These are phyloP conservation scores for Euzetes globulus DNA, from an alignment of 2,888 invertebrate species.

Conservation along the genomic window DNA sequence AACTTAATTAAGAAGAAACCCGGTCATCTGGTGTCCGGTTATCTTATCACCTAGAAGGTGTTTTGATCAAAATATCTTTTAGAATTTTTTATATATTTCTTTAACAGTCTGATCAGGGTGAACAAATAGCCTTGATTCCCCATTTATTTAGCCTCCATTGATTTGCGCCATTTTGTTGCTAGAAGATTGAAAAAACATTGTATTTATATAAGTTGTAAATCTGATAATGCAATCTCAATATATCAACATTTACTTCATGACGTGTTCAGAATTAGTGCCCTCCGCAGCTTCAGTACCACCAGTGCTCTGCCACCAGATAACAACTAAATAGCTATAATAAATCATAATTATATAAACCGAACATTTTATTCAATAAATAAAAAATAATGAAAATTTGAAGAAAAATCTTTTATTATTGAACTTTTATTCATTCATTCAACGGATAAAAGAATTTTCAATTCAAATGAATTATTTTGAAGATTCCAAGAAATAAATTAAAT, in stretches of 20 bases:
- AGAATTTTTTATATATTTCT: no score
- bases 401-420: not conserved
- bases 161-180: not conserved
- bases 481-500: no score
- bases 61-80: no score
- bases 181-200: no score
- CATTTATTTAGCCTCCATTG: not conserved
- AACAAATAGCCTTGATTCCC: no score
- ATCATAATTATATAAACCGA: slow-evolving; percentile 16
- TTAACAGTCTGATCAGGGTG: no score
- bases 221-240: slow-evolving; percentile 1
- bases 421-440: not conserved
- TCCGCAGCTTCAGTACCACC: not conserved
- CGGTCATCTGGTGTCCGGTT: no score
- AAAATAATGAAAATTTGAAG: not conserved
- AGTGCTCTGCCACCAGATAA: not conserved
- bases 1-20: no score
- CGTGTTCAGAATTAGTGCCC: slow-evolving; percentile 6
- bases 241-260: slow-evolving; percentile 20
- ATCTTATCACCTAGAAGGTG: no score
- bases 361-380: not conserved
- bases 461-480: no score
- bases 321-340: slow-evolving; percentile 15
- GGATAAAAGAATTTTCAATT: no score
- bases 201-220: not conserved